These are phyloP conservation scores for Hemiscyllium ocellatum DNA, from an alignment of 2,113 vertebrate genomes.

Conservation along the genomic window DNA sequence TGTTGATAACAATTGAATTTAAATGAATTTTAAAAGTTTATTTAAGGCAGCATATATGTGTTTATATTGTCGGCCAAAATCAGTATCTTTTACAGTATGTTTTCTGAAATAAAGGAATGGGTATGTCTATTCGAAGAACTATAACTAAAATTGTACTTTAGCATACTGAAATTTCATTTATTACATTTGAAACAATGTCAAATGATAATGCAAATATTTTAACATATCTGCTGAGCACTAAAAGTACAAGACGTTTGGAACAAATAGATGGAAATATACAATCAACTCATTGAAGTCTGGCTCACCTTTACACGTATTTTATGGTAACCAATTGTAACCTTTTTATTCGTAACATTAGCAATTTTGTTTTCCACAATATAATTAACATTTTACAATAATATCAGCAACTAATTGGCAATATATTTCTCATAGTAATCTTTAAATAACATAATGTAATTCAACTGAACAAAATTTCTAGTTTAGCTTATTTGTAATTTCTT, in stretches of 20 bases:
- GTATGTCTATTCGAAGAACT: not conserved
- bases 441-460: not conserved
- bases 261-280: not conserved
- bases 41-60: not conserved
- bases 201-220: not conserved
- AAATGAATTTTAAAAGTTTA: not conserved
- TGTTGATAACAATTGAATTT: constrained; percentile 11
- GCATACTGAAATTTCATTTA: not conserved
- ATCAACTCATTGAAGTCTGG: not conserved
- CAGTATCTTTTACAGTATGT: not conserved
- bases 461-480: not conserved
- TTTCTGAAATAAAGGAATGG: not conserved
- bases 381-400: not conserved
- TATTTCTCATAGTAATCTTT: not conserved
- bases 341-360: not conserved
- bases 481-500: not conserved
- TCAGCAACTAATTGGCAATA: not conserved
- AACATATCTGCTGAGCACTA: not conserved
- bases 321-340: not conserved
- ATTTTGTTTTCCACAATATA: not conserved
- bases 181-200: not conserved
- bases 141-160: not conserved
- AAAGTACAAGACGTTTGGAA: not conserved
- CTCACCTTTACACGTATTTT: not conserved
- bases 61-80: not conserved